Evolutionary conservation across 2,113 vertebrate genomes (phyloP).

Genomic region (Acrocephalus kingi): DNA sequence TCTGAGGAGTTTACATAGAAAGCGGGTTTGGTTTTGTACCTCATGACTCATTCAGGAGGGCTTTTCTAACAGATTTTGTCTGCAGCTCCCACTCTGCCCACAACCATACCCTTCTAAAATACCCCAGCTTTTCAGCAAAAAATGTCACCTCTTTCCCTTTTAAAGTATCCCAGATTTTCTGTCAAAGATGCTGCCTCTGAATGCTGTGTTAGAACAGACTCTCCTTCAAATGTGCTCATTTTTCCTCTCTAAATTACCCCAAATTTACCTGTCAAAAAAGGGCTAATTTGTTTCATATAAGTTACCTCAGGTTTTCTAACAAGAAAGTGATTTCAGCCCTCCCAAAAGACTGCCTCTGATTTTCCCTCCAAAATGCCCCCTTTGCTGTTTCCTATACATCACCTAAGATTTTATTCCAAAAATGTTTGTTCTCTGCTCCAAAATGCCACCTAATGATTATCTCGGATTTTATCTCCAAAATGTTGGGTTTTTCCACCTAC

Average conservation of each 20-base stretch:
- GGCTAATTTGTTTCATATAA: not conserved
- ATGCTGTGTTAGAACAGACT: not conserved
- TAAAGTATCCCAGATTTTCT: too few species aligned
- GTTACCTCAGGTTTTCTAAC: not conserved
- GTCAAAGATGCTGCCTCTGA: too few species aligned
- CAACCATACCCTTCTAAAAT: not conserved
- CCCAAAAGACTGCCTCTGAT: not conserved
- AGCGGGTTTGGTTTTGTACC: not conserved
- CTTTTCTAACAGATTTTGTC: not conserved
- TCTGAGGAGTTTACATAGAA: not conserved
- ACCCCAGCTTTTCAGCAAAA: not conserved
- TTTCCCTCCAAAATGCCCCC: not conserved
- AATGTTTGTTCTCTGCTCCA: not conserved
- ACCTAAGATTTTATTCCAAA: not conserved
- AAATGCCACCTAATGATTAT: not conserved
- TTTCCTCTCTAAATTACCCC: not conserved
- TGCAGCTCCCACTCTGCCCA: not conserved
- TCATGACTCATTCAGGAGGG: too few species aligned
- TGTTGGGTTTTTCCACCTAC: too few species aligned
- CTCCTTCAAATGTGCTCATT: not conserved
- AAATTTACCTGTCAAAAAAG: not conserved
- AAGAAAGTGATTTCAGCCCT: rapidly evolving
- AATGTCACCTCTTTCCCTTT: not conserved
- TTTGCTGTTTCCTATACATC: not conserved
- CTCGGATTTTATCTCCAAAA: not conserved